phyloP scores from a whole-genome alignment of 2,888 invertebrate species.

The Arrhopalites spinosus region DNA sequence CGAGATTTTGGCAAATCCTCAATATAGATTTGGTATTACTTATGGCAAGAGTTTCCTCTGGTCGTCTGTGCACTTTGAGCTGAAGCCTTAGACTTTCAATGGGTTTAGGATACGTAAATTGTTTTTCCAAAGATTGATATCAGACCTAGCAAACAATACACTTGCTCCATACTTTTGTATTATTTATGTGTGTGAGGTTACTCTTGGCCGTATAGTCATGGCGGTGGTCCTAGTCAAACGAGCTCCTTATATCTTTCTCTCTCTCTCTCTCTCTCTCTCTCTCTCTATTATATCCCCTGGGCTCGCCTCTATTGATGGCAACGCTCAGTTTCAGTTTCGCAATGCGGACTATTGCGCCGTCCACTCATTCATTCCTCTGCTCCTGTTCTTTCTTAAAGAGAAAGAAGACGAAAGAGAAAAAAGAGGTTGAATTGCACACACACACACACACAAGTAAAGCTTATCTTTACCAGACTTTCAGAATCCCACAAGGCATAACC shows the following conservation, averaged over 20 bases:
- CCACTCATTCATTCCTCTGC: background rate
- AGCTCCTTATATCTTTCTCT: too few relatives aligned
- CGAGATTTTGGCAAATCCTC: constrained; percentile 15
- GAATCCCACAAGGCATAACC: too few relatives aligned
- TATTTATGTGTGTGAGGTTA: background rate
- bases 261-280: too few relatives aligned
- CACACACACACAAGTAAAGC: too few relatives aligned
- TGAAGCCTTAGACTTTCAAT: constrained; percentile 2
- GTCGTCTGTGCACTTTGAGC: background rate
- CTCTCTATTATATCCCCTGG: too few relatives aligned
- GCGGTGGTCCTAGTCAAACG: too few relatives aligned
- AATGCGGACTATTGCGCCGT: constrained; percentile 13
- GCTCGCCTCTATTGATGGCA: too few relatives aligned
- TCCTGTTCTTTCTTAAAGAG: background rate
- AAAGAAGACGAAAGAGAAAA: background rate
- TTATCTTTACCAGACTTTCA: too few relatives aligned
- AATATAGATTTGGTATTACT: constrained; percentile 1
- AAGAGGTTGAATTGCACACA: too few relatives aligned
- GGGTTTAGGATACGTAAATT: constrained; percentile 21
- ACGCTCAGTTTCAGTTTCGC: background rate
- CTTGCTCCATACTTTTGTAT: constrained; percentile 3
- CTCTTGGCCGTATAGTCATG: too few relatives aligned
- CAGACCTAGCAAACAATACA: background rate
- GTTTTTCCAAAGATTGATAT: constrained; percentile 21
- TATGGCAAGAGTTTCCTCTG: background rate